Evolutionary conservation across 2,113 vertebrate species (phyloP).

Genomic region (Boulengeromyrus knoepffleri): DNA sequence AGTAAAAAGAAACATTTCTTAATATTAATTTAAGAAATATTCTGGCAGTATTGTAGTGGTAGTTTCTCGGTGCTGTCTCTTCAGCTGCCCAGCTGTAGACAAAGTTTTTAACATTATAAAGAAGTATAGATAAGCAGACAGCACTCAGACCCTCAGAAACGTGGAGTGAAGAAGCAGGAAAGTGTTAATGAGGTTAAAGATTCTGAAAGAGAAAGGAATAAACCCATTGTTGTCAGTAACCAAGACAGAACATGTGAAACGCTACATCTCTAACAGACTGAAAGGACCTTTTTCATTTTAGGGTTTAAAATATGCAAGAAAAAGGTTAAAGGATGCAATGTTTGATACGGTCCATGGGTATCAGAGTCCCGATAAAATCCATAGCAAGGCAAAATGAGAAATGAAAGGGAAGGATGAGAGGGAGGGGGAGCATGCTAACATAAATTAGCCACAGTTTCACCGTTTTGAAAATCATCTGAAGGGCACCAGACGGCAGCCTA

Average conservation of each 20-base stretch:
- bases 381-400: background rate
- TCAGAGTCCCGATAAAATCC: background rate
- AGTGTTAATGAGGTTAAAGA: background rate
- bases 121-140: background rate
- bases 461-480: background rate
- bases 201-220: background rate
- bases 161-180: background rate
- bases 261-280: background rate
- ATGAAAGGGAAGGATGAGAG: conserved; percentile 6
- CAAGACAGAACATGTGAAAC: background rate
- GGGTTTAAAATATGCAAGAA: background rate
- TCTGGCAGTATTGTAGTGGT: background rate
- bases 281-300: background rate
- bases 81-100: background rate
- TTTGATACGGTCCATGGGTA: background rate
- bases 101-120: background rate
- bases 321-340: background rate
- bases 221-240: background rate
- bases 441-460: background rate
- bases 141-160: background rate
- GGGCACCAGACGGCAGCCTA: background rate
- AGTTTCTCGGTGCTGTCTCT: background rate
- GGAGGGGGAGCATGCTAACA: conserved; percentile 11
- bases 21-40: background rate
- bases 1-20: background rate